Evolutionary conservation across 2,797 vertebrate species (phyloP).

Genomic region (Fringilla coelebs): DNA sequence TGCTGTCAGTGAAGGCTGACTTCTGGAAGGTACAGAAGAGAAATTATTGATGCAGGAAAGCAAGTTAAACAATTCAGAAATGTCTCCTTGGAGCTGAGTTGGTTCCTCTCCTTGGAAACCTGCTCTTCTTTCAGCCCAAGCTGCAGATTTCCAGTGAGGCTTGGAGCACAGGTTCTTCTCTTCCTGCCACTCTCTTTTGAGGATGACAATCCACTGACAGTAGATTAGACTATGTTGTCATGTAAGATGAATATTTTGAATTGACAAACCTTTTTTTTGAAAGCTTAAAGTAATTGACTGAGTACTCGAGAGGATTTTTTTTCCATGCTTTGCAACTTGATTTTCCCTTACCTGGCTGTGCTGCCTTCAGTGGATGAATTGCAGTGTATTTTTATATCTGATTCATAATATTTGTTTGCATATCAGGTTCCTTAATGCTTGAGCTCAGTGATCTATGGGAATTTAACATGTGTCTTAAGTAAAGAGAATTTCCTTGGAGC

Average conservation of each 20-base stretch:
- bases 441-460: not conserved
- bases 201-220: not conserved
- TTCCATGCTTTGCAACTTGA: not conserved
- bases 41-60: constrained; percentile 2
- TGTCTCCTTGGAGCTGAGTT: constrained; percentile 4
- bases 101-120: constrained; percentile 38
- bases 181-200: not conserved
- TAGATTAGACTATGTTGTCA: constrained; percentile 28
- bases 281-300: constrained; percentile 34
- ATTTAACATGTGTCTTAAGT: constrained; percentile 2
- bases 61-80: constrained; percentile 9
- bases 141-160: not conserved
- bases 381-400: not conserved
- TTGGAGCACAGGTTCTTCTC: not conserved
- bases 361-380: not conserved
- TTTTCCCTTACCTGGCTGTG: constrained; percentile 2
- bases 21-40: not conserved
- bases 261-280: not conserved
- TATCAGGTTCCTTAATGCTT: not conserved
- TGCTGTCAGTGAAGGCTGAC: not conserved
- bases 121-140: not conserved
- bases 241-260: constrained; percentile 38
- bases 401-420: constrained; percentile 19
- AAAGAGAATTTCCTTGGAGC: constrained; percentile 14
- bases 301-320: not conserved